These are phyloP conservation scores for Parapristionchus giblindavisi DNA, from an alignment of 2,888 invertebrate genomes.

Conservation along the genomic window DNA sequence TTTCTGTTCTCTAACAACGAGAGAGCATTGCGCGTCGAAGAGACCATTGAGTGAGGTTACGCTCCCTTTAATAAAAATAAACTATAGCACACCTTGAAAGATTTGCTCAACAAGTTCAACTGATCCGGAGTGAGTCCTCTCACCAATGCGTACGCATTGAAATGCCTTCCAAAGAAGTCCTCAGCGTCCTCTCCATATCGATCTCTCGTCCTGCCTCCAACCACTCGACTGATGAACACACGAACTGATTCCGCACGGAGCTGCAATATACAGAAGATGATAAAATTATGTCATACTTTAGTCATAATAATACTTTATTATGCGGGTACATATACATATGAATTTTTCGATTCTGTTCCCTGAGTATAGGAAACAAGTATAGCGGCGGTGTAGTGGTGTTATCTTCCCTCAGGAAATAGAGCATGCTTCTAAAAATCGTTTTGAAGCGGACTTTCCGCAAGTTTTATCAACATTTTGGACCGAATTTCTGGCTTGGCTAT, in stretches of 20 bases:
- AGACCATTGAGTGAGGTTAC: too few species aligned
- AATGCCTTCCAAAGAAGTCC: conserved; percentile 22
- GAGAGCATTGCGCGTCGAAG: too few species aligned
- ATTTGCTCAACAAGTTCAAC: conserved; percentile 10
- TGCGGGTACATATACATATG: too few species aligned
- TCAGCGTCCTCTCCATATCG: conserved; percentile 19
- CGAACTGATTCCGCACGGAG: conserved; percentile 34
- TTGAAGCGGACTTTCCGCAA: not conserved
- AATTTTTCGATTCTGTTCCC: too few species aligned
- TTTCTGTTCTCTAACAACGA: too few species aligned
- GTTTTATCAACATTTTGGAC: too few species aligned
- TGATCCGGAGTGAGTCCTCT: conserved; percentile 11
- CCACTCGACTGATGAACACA: conserved; percentile 28
- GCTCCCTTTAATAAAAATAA: too few species aligned
- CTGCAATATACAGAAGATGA: not conserved
- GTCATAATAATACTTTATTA: too few species aligned
- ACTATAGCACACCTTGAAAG: conserved; percentile 17
- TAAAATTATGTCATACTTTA: not conserved
- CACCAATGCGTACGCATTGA: conserved; percentile 5
- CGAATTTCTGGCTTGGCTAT: too few species aligned
- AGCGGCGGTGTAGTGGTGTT: too few species aligned
- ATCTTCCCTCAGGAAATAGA: too few species aligned
- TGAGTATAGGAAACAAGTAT: too few species aligned
- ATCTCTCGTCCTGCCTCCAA: conserved; percentile 23
- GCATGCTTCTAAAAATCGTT: not conserved